Base-by-base conservation (phyloP, 2,797 vertebrate genomes). In the Paguma larvata region DNA sequence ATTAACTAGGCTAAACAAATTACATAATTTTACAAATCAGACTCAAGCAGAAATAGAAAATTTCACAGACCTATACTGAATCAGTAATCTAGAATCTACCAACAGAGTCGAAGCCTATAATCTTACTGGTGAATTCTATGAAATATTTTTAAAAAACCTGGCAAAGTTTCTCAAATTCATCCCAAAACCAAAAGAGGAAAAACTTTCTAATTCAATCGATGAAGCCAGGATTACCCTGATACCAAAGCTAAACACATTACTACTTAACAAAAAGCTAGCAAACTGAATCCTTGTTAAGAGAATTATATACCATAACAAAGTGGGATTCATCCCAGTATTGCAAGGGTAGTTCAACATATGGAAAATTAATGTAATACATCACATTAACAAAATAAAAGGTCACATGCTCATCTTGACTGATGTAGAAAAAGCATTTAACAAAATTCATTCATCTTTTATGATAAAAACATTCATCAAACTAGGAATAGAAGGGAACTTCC, bases 1-100 rank as follows among this genome's bases (percentile, higher is more conserved):
- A 34, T 48, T 79, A 79, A 59, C 1, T 53, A 89, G 56, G 56
- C 2, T 59, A 59, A 83, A 83, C 44, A 75, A 53, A 30, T 89
- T 51, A 63, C 2, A 51, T 48, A 51, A 86, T 62, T 15, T 83
- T 62, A 88, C 25, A 90, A 90, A 84, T 51, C 32, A 78, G 51
- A 85, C 14, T 77, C 16, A 91, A 91, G 27, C 77, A 94, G 11
- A 84, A 91, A 75, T 2, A 92, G 32, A 85, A 84, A 51, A 85
- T 51, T 41, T 72, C 38, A 75, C 25, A 65, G 25, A 75, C 38
- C 48, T 53, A 12, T 83, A 83, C 18, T 62, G 10, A 79, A 53
- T 79, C 46, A 53, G 27, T 62, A 62, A 73, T 23, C 51, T 10
- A 87, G 6, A 59, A 44, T 44, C 68, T 44, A 34, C 51, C 34